Evolutionary conservation across 92 coral and sea anemone genomes (phyloP), one percentile per base, ranked within the genome.

Genomic region (Parazoanthus darwini): DNA sequence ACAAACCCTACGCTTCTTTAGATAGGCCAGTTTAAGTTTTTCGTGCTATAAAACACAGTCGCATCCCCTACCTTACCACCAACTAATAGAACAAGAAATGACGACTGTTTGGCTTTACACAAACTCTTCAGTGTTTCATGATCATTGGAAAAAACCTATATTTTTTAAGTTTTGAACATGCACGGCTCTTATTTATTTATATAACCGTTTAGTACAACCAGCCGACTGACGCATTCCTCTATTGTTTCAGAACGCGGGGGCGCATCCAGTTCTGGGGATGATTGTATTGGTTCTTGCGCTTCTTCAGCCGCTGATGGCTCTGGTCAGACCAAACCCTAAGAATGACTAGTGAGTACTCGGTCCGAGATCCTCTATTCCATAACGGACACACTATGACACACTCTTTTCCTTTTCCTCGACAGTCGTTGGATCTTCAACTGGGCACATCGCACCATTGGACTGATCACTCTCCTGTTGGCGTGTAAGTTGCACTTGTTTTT

Each of bases 341-440:
- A 50, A 74, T 16, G 79, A 74, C 16, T 37, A 11, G 79, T 74
- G 25, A 74, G 79, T 37, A 37, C 11, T 6, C 6, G 6, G n/a
- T 22, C 26, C 26, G 70, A 63, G 8, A 0, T 23, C 70, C 70
- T 63, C 26, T 18, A 26, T 20, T 23, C 26, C 70, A 23, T 20
- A 22, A 3, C 26, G 15, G 70, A 63, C 8, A 1, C 5, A 8
- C 20, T 23, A 18, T 20, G 26, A 63, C 70, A 63, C 22, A 63
- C 26, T 72, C 6, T 33, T 72, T 16, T 72, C 6, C 42, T 42
- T 74, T 39, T 71, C 39, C 0, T 22, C 43, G 14, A 35, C 43
- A 74, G 78, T 6, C 78, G 78, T 26, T 74, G 78, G 78, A 74
- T 74, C 15, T 74, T 74, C 44, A 74, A 74, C 39, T 33, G 36